A percentile compares a stretch with the other conserved stretches of the same genome.
These are phyloP conservation scores for Dolichopus griseipennis DNA, from an alignment of 2,888 invertebrate genomes.

Conservation along the genomic window DNA sequence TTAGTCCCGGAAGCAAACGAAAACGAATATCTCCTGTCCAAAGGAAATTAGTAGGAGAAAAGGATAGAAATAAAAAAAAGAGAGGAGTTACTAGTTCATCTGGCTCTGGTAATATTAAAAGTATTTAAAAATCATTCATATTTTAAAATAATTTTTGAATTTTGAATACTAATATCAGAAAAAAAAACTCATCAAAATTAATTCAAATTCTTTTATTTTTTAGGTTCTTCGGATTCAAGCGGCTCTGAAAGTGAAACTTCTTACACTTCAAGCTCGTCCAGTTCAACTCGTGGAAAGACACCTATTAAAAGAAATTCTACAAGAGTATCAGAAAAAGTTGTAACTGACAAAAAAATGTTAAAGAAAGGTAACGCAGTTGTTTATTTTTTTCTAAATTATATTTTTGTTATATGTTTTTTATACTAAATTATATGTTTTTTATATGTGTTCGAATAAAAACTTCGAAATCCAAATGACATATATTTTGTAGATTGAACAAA, in stretches of 20 bases:
- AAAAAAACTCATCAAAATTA: background rate
- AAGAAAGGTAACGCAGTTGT: slow-evolving; percentile 39
- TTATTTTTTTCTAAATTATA: too few species aligned
- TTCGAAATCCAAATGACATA: too few species aligned
- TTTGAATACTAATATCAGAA: background rate
- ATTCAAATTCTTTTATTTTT: background rate
- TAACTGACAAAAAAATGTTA: slow-evolving; percentile 32
- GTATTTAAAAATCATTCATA: too few species aligned
- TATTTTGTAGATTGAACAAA: too few species aligned
- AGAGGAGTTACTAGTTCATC: slow-evolving; percentile 37
- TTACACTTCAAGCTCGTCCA: slow-evolving; percentile 40
- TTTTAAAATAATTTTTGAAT: too few species aligned
- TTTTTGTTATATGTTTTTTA: too few species aligned
- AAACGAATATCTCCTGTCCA: slow-evolving; percentile 33
- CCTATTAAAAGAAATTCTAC: slow-evolving; percentile 34
- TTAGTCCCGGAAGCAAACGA: slow-evolving; percentile 35
- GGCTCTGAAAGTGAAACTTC: slow-evolving; percentile 41
- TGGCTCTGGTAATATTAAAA: slow-evolving; percentile 34
- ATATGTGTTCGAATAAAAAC: too few species aligned
- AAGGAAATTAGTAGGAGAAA: slow-evolving; percentile 30
- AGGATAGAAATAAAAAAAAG: slow-evolving; percentile 28
- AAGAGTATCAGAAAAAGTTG: slow-evolving; percentile 27
- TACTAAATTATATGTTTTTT: too few species aligned
- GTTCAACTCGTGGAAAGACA: slow-evolving; percentile 35
- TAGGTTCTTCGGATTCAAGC: slow-evolving; percentile 37